Conservation (phyloP, 2,113 vertebrate genomes). For the Oryzias javanicus region DNA sequence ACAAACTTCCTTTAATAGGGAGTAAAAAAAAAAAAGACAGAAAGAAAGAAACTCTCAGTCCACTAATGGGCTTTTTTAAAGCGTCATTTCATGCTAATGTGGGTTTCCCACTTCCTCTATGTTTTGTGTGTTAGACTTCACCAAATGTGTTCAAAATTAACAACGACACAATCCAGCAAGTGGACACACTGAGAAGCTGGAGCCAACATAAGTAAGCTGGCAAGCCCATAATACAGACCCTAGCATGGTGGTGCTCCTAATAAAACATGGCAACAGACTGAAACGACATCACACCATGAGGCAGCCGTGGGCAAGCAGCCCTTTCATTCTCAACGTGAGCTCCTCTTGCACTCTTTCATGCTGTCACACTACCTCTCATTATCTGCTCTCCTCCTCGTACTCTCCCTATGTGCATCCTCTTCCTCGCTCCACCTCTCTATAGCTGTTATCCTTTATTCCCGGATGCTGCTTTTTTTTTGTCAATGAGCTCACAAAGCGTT, state of each 20-base stretch:
- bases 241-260: slow-evolving; percentile 33
- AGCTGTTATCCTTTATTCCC: slow-evolving; percentile 42
- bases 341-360: slow-evolving; percentile 59
- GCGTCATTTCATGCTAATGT: neutral
- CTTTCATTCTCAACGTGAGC: slow-evolving; percentile 55
- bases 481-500: slow-evolving; percentile 23
- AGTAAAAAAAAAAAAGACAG: too few species aligned
- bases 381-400: slow-evolving; percentile 45
- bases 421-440: slow-evolving; percentile 27
- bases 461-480: slow-evolving; percentile 37
- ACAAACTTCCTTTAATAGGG: neutral
- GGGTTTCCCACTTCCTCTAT: neutral
- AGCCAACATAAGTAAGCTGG: slow-evolving; percentile 26
- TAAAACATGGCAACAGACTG: slow-evolving; percentile 47
- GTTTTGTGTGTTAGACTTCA: slow-evolving; percentile 13
- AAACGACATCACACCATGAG: slow-evolving; percentile 55
- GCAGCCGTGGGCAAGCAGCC: slow-evolving; percentile 52
- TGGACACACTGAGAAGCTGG: neutral
- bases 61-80: neutral
- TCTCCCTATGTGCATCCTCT: slow-evolving; percentile 47
- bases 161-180: slow-evolving; percentile 3
- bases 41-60: too few species aligned
- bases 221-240: slow-evolving; percentile 30
- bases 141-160: slow-evolving; percentile 14
- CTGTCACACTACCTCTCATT: slow-evolving; percentile 63